phyloP scores from a whole-genome alignment of 1,140 invertebrate species.

The Battus philenor region DNA sequence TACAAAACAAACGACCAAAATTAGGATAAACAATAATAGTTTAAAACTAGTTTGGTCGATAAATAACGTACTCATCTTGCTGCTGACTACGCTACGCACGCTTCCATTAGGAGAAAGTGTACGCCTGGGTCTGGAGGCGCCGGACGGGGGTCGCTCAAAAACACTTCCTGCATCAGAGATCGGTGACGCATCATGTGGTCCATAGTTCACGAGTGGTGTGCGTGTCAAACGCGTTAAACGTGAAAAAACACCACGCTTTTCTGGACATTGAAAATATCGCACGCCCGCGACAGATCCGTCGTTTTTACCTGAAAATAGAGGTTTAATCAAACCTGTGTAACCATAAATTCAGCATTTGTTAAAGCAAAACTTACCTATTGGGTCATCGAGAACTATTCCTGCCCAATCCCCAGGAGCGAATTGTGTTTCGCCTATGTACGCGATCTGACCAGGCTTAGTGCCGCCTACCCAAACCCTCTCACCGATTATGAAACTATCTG shows the following conservation, averaged over 20 bases:
- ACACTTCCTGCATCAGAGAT: conserved; percentile 61
- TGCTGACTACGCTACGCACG: conserved; percentile 69
- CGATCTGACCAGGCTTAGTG: conserved; percentile 95
- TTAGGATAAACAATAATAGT: background rate
- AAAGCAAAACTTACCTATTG: conserved; percentile 82
- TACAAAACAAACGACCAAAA: conserved; percentile 38
- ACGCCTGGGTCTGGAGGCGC: conserved; percentile 53
- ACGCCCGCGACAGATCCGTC: conserved; percentile 96
- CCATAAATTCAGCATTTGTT: background rate
- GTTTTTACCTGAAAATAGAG: conserved; percentile 87
- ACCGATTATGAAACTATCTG: conserved; percentile 96
- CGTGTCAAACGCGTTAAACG: conserved; percentile 91
- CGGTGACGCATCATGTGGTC: conserved; percentile 67
- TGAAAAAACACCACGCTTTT: conserved; percentile 95
- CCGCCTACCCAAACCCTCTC: conserved; percentile 97
- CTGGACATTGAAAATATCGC: conserved; percentile 95
- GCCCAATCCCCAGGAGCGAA: conserved; percentile 98
- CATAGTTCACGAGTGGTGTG: conserved; percentile 76
- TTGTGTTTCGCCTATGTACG: conserved; percentile 98
- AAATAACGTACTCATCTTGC: conserved; percentile 72
- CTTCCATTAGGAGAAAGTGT: conserved; percentile 70
- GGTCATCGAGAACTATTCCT: conserved; percentile 95
- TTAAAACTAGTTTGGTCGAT: background rate
- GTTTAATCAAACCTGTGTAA: no score
- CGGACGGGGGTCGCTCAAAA: conserved; percentile 58